Conservation (phyloP, 2,113 vertebrate species). For the Athene noctua region DNA sequence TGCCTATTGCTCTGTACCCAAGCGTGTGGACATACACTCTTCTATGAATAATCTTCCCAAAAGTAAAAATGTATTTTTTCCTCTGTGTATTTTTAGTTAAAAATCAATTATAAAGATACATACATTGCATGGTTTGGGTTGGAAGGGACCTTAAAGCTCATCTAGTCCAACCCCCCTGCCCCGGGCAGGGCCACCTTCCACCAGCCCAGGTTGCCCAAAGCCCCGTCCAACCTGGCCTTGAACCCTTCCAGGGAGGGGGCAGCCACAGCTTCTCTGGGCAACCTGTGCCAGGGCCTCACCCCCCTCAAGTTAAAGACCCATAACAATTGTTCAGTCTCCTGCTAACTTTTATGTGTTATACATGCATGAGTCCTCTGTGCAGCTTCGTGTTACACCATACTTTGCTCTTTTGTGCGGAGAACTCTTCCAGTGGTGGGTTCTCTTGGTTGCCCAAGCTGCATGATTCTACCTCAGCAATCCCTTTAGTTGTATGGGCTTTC, state of each 20-base stretch:
- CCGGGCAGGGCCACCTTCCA: too few species aligned
- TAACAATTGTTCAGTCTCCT: neutral
- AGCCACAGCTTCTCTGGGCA: too few species aligned
- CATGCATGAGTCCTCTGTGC: neutral
- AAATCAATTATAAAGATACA: neutral
- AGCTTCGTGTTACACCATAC: neutral
- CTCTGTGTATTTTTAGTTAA: neutral
- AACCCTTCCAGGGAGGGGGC: too few species aligned
- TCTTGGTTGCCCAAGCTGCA: neutral
- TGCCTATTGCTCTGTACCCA: neutral
- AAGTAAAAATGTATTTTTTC: neutral
- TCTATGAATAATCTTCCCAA: neutral
- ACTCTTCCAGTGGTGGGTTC: neutral
- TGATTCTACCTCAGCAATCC: neutral
- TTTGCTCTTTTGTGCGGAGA: neutral
- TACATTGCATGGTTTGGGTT: too few species aligned
- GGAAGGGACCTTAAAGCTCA: too few species aligned
- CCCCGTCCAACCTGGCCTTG: too few species aligned
- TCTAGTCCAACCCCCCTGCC: too few species aligned
- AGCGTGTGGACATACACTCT: too few species aligned
- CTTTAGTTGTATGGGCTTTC: neutral
- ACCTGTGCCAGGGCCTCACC: too few species aligned
- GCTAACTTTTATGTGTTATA: neutral
- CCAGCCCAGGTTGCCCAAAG: too few species aligned
- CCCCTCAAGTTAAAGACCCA: too few species aligned